These are phyloP conservation scores for Drosophila aff. DNA, from an alignment of 1,140 invertebrate genomes.

Conservation along the genomic window DNA sequence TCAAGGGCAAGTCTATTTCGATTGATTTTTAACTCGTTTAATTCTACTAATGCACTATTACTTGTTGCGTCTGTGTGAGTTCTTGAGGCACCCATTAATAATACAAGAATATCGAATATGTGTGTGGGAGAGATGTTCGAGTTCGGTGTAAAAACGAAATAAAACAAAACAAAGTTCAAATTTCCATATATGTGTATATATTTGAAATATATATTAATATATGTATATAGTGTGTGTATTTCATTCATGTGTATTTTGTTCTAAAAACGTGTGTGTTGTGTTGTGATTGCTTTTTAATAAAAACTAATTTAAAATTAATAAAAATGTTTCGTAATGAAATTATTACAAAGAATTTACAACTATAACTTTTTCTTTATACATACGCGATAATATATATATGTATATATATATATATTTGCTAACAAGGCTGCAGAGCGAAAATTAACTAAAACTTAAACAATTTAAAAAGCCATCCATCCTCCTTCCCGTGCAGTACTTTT, in stretches of 20 bases:
- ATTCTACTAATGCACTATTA: constrained; percentile 79
- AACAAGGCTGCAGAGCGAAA: constrained; percentile 55
- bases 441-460: constrained; percentile 76
- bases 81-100: constrained; percentile 61
- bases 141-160: constrained; percentile 5
- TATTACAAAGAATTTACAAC: constrained; percentile 62
- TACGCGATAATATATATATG: constrained; percentile 36
- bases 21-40: constrained; percentile 76
- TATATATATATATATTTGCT: constrained; percentile 41
- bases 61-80: constrained; percentile 70
- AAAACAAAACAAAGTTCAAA: constrained; percentile 42
- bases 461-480: constrained; percentile 63
- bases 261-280: constrained; percentile 58
- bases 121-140: not conserved
- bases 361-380: constrained; percentile 58
- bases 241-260: constrained; percentile 70
- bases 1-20: constrained; percentile 67
- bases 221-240: constrained; percentile 12
- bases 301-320: constrained; percentile 71
- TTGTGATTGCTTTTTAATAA: constrained; percentile 62
- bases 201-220: constrained; percentile 63
- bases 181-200: constrained; percentile 60
- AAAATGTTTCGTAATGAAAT: constrained; percentile 63
- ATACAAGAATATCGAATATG: constrained; percentile 27
- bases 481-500: constrained; percentile 21